Percentiles rank a stretch among this genome's conserved stretches.
These are phyloP conservation scores for Ennomos fuscantarius DNA, from an alignment of 2,888 invertebrate species.

Conservation along the genomic window DNA sequence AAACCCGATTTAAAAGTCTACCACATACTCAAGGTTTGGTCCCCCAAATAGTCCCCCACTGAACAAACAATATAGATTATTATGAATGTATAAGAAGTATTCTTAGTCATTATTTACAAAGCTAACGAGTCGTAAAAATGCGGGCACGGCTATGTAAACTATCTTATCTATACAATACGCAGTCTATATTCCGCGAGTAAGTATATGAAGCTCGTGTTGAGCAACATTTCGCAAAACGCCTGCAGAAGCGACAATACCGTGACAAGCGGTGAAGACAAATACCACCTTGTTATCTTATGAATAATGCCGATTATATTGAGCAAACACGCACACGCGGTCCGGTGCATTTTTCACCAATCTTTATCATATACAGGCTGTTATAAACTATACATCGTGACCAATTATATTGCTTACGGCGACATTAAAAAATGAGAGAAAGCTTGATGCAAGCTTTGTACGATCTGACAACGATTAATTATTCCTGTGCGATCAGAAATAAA, in stretches of 20 bases:
- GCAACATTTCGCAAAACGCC: constrained; percentile 80
- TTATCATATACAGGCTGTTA: constrained; percentile 70
- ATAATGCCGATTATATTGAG: constrained; percentile 83
- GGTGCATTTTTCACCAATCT: constrained; percentile 77
- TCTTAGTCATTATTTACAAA: constrained; percentile 37
- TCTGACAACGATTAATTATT: constrained; percentile 36
- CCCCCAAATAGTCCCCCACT: too few relatives aligned
- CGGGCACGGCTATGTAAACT: constrained; percentile 53
- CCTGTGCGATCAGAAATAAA: constrained; percentile 38
- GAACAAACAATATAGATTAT: not conserved
- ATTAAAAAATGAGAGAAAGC: constrained; percentile 32
- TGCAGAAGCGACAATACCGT: constrained; percentile 72
- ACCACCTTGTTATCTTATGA: constrained; percentile 81
- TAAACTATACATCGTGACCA: constrained; percentile 28
- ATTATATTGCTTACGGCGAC: constrained; percentile 29
- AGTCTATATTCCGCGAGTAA: constrained; percentile 53
- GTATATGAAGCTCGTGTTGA: constrained; percentile 63
- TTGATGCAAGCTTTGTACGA: constrained; percentile 31
- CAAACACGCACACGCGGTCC: constrained; percentile 74
- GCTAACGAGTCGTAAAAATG: constrained; percentile 36
- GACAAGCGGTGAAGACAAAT: constrained; percentile 79
- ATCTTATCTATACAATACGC: constrained; percentile 58
- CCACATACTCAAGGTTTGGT: not conserved
- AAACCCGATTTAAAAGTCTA: too few relatives aligned
- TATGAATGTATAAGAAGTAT: constrained; percentile 17